Evolutionary conservation across 1,140 invertebrate genomes (phyloP), one percentile per base, ranked within the genome.

Genomic region (Lasaia peninsularis): DNA sequence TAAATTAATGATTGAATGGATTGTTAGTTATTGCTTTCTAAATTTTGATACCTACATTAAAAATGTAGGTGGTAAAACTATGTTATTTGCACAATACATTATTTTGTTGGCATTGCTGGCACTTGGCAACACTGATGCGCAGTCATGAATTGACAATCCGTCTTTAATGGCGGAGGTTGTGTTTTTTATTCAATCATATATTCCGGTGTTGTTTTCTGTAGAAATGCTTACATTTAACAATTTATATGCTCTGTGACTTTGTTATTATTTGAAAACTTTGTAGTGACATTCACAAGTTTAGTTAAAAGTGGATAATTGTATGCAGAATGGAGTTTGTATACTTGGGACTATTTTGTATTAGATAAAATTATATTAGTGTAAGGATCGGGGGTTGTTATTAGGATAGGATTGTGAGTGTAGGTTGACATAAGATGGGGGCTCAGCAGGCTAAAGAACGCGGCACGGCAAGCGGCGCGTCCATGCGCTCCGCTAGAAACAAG

Each of bases 361-460:
- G 82, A 24, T 24, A 24, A 24, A 24, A 86, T 82, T 80, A 70
- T 77, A 81, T 84, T 82, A 86, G 71, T 70, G 57, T 65, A 55
- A 57, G 67, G 54, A 57, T 53, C 62, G 51, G 52, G 61, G 53
- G 69, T 67, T 40, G 65, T 58, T 58, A 67, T 58, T 55, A 61
- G 68, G 37, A 24, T 64, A 53, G 56, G 54, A 51, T 59, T 52
- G 58, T 55, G 54, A 66, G 58, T 64, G 65, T 65, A 66, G 68
- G 64, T 55, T 44, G 62, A 57, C 52, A 62, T 62, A 67, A 62
- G 60, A 96, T 96, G 95, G 96, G 96, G 87, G 95, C 95, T 78
- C 95, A 96, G 91, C 95, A 95, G 91, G 95, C 94, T 75, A 96
- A 97, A 89, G 95, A 96, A 86, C 92, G 94, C 85, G 91, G 92